These are phyloP conservation scores for Drosophila ohnishii DNA, from an alignment of 1,140 invertebrate species.

Conservation along the genomic window DNA sequence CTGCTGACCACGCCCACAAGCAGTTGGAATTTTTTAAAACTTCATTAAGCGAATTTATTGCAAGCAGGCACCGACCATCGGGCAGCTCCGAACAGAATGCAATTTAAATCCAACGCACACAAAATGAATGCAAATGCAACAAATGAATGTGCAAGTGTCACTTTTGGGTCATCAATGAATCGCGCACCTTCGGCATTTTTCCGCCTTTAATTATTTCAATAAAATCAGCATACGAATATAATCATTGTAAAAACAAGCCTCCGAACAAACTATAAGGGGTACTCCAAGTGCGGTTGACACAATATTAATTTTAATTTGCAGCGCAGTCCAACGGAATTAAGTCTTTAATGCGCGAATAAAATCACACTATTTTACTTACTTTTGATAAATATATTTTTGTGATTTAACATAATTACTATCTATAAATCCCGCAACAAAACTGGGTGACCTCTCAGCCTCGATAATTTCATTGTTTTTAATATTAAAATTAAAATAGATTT, in stretches of 20 bases:
- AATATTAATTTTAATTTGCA: slow-evolving; percentile 54
- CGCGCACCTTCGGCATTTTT: slow-evolving; percentile 61
- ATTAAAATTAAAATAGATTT: background rate
- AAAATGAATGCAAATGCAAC: slow-evolving; percentile 38
- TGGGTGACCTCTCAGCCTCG: too few relatives aligned
- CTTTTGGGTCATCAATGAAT: slow-evolving; percentile 72
- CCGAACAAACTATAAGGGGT: slow-evolving; percentile 21
- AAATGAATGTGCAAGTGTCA: slow-evolving; percentile 54
- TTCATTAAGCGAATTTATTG: slow-evolving; percentile 77
- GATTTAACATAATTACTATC: background rate
- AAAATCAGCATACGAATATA: slow-evolving; percentile 55
- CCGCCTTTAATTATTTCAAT: slow-evolving; percentile 74
- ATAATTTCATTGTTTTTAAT: too few relatives aligned
- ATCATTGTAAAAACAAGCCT: slow-evolving; percentile 18
- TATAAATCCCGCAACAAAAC: too few relatives aligned
- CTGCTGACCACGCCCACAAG: slow-evolving; percentile 28
- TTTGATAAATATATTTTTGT: background rate
- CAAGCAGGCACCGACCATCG: slow-evolving; percentile 23
- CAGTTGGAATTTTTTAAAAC: slow-evolving; percentile 59
- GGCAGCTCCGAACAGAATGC: slow-evolving; percentile 39
- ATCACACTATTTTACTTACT: too few relatives aligned
- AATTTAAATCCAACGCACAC: slow-evolving; percentile 57
- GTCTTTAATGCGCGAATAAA: slow-evolving; percentile 3
- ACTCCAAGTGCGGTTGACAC: slow-evolving; percentile 41
- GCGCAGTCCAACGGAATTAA: background rate